Percentiles rank a stretch among this genome's conserved stretches.
Conservation (phyloP, 2,113 vertebrate genomes). For the Connochaetes taurinus region DNA sequence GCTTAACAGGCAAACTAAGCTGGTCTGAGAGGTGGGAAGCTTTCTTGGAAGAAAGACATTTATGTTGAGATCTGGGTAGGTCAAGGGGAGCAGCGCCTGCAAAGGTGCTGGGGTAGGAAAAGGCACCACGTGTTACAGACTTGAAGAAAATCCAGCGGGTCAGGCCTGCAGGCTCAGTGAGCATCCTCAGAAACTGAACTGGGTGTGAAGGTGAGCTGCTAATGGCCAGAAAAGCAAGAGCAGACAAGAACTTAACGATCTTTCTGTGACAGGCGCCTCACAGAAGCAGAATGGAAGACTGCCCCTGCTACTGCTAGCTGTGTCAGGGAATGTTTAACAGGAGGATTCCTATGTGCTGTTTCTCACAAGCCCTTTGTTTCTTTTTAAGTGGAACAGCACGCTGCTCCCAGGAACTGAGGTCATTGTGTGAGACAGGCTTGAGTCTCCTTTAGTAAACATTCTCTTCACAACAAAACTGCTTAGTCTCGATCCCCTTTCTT, state of each 20-base stretch:
- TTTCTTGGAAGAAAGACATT: not conserved
- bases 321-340: too few relatives aligned
- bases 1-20: not conserved
- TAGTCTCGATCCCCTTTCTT: too few relatives aligned
- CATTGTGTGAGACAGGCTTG: too few relatives aligned
- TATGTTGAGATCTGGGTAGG: too few relatives aligned
- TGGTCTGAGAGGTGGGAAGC: not conserved
- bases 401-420: too few relatives aligned
- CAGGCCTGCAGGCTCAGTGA: not conserved
- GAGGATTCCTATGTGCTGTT: too few relatives aligned
- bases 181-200: not conserved
- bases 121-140: rapidly evolving
- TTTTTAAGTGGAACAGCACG: too few relatives aligned
- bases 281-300: not conserved
- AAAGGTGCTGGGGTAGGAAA: not conserved
- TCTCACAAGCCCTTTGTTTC: too few relatives aligned
- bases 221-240: not conserved
- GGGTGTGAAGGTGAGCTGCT: not conserved
- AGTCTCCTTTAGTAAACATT: too few relatives aligned
- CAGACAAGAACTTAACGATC: not conserved
- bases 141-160: rapidly evolving
- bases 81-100: rapidly evolving
- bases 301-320: not conserved
- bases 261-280: not conserved
- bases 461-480: too few relatives aligned